These are phyloP conservation scores for Drosophila nr. perissopoda DNA, from an alignment of 2,888 invertebrate species.

Conservation along the genomic window DNA sequence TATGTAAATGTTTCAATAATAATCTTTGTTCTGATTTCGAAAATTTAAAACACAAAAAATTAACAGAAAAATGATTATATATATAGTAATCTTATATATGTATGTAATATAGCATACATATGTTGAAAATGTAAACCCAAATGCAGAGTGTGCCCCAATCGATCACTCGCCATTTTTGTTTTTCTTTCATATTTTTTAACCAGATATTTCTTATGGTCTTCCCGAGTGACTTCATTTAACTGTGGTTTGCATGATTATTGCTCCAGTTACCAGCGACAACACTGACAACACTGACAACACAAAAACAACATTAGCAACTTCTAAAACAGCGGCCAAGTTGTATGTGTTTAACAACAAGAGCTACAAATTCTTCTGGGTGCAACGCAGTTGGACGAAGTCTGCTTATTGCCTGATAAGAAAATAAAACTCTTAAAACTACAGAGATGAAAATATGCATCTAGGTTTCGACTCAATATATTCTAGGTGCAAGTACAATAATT, in stretches of 20 bases:
- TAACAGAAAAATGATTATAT: neutral
- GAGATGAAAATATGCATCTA: neutral
- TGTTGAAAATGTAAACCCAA: too few species aligned
- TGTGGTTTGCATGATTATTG: conserved; percentile 79
- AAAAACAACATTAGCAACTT: conserved; percentile 29
- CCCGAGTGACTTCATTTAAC: conserved; percentile 77
- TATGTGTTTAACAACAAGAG: conserved; percentile 53
- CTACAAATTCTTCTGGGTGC: conserved; percentile 24
- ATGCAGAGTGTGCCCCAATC: conserved; percentile 6
- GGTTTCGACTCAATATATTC: neutral
- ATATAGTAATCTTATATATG: neutral
- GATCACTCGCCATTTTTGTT: too few species aligned
- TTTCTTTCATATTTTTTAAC: conserved; percentile 21
- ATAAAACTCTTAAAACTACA: neutral
- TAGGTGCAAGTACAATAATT: neutral
- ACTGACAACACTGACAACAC: conserved; percentile 19
- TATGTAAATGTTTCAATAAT: neutral
- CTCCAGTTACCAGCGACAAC: conserved; percentile 68
- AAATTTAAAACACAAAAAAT: neutral
- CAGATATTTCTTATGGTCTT: conserved; percentile 51
- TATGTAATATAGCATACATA: neutral
- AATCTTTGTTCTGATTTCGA: neutral
- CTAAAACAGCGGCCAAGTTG: conserved; percentile 39
- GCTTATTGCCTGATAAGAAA: conserved; percentile 2
- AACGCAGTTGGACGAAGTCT: conserved; percentile 11